phyloP scores from a whole-genome alignment of 1,140 invertebrate species.

The Brachionus rotundiformis region DNA sequence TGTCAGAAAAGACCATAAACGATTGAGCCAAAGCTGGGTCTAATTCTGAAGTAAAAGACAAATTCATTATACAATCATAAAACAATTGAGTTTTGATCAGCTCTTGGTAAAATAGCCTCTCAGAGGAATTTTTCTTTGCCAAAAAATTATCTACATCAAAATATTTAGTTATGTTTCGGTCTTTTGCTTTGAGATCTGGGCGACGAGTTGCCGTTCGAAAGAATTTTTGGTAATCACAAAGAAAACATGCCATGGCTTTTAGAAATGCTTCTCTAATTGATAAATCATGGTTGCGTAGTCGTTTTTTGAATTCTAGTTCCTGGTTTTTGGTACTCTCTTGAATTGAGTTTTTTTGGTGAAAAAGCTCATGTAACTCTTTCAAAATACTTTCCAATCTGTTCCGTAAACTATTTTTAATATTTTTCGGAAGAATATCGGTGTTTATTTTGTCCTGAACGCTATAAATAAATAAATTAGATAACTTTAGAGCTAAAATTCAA shows the following conservation, averaged over 20 bases:
- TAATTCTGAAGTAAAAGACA: slow-evolving; percentile 94
- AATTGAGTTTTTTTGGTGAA: neutral
- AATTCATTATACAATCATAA: slow-evolving; percentile 95
- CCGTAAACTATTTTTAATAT: neutral
- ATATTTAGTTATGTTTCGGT: slow-evolving; percentile 70
- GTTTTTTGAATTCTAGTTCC: slow-evolving; percentile 39
- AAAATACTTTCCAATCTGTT: neutral
- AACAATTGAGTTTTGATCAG: slow-evolving; percentile 94
- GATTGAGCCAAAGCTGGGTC: slow-evolving; percentile 76
- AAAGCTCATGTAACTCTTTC: neutral
- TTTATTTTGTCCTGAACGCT: too few species aligned
- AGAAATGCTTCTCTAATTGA: slow-evolving; percentile 96
- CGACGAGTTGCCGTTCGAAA: slow-evolving; percentile 90
- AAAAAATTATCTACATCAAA: slow-evolving; percentile 67
- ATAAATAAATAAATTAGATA: neutral
- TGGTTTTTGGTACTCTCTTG: slow-evolving; percentile 67
- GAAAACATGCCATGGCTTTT: slow-evolving; percentile 86
- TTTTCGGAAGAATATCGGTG: neutral
- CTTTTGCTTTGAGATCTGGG: slow-evolving; percentile 82
- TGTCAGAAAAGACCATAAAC: slow-evolving; percentile 81
- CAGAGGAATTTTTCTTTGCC: slow-evolving; percentile 73
- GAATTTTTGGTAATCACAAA: slow-evolving; percentile 86
- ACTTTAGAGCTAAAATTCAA: neutral
- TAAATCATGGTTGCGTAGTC: slow-evolving; percentile 71
- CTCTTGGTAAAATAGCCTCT: slow-evolving; percentile 85